Evolutionary conservation across 2,888 invertebrate genomes (phyloP), one percentile per base, ranked within the genome.

Genomic region (Agapetus fuscipes): DNA sequence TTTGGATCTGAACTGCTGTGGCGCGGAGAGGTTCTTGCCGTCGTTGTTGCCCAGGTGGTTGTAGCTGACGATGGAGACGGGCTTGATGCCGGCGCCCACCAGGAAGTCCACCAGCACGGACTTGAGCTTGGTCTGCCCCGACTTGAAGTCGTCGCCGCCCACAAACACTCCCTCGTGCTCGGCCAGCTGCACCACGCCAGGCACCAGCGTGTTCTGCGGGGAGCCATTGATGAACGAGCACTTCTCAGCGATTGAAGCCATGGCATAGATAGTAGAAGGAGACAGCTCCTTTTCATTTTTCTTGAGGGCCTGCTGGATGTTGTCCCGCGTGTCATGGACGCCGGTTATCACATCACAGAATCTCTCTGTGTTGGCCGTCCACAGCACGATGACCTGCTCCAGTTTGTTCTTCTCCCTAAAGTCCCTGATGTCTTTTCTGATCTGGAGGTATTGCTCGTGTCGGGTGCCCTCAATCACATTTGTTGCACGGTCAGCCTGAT

Each of bases 41-140:
- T 97, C 96, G 56, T 96, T 97, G 62, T 97, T 96, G 1, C 96
- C 96, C 50, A 97, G 74, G 62, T 97, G 96, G 58, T 97, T 97
- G 70, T 96, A 97, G 58, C 94, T 94, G 42, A 94, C 95, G 53
- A 97, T 94, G 5, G 93, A 90, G 1, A 88, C 85, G 0, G 96
- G 96, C 58, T 96, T 95, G 48, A 96, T 79, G 34, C 95, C 70
- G 29, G 94, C 93, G 5, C 85, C 81, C 2, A 97, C 85, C 32
- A 97, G 66, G 57, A 95, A 97, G 62, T 97, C 96, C 0, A 96
- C 91, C 32, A 96, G 72, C 17, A 95, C 95, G 0, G 94, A 94
- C 61, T 97, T 96, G 37, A 97, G 69, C 62, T 97, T 96, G 3
- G 96, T 97, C 67, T 97, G 96, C 0, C 96, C 96, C 0, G 94